Percentiles rank a stretch among this genome's conserved stretches.
Conservation (phyloP, 2,113 vertebrate genomes). For the Arizona elegans region DNA sequence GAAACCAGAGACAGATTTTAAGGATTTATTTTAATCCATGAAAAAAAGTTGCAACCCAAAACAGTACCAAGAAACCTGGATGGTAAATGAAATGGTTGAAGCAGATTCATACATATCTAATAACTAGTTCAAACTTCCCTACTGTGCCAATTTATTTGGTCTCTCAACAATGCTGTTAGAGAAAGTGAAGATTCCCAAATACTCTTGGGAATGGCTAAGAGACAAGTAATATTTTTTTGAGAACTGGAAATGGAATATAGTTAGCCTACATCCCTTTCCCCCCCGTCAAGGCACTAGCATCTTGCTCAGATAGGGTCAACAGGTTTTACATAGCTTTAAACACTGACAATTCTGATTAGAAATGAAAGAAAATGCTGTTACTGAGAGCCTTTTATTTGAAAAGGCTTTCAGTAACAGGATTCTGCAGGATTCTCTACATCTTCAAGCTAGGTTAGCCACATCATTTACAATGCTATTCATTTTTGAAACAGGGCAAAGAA, state of each 20-base stretch:
- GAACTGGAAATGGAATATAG: neutral
- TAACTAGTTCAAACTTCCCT: neutral
- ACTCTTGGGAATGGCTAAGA: neutral
- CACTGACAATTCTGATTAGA: neutral
- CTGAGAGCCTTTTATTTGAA: neutral
- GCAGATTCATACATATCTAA: neutral
- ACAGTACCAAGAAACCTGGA: neutral
- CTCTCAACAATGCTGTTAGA: neutral
- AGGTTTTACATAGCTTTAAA: neutral
- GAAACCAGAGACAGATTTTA: neutral
- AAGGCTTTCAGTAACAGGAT: too few species aligned
- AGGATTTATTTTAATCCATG: neutral
- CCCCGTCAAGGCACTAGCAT: neutral
- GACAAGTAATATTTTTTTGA: neutral
- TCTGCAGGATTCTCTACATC: neutral
- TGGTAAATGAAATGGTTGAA: neutral
- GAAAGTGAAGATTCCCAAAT: neutral
- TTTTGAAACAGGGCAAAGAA: constrained; percentile 79
- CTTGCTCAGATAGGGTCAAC: neutral
- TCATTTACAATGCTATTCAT: constrained; percentile 5
- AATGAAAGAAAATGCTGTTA: neutral
- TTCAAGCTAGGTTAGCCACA: neutral
- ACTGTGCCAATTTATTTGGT: neutral
- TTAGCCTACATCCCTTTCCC: neutral
- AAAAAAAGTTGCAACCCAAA: neutral